Evolutionary conservation across 2,113 vertebrate genomes (phyloP).

Genomic region (Nothobranchius kuhntae): DNA sequence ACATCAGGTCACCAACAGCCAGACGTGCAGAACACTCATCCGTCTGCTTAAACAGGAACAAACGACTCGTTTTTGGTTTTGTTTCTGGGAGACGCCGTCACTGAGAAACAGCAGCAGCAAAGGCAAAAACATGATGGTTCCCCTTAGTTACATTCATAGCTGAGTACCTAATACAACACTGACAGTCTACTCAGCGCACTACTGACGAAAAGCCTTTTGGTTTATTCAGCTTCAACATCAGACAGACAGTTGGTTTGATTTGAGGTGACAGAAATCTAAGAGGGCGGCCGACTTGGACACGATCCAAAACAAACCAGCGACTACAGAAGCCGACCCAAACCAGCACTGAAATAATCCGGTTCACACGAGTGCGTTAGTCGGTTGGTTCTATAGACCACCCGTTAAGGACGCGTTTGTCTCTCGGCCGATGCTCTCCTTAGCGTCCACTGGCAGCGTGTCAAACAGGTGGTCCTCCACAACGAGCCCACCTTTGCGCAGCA

Average conservation of each 20-base stretch:
- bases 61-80: conserved; percentile 45
- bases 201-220: conserved; percentile 43
- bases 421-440: conserved; percentile 90
- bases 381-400: conserved; percentile 83
- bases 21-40: conserved; percentile 16
- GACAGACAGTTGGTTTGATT: too few species aligned
- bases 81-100: conserved; percentile 47
- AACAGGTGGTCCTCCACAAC: conserved; percentile 96
- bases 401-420: conserved; percentile 84
- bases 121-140: conserved; percentile 67
- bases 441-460: conserved; percentile 89
- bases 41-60: conserved; percentile 3
- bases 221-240: conserved; percentile 9
- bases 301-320: conserved; percentile 1
- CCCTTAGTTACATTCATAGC: conserved; percentile 67
- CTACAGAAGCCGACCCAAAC: conserved; percentile 23
- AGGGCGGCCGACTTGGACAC: conserved; percentile 24
- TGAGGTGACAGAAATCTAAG: too few species aligned
- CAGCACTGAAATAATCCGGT: conserved; percentile 40
- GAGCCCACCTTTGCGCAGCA: conserved; percentile 88
- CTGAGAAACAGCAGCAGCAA: conserved; percentile 67
- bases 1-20: conserved; percentile 7
- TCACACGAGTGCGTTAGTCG: conserved; percentile 24
- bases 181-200: conserved; percentile 30
- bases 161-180: conserved; percentile 62